Percentiles rank a stretch among this genome's conserved stretches.
These are phyloP conservation scores for Amblyopsis hoosieri DNA, from an alignment of 2,797 vertebrate species.

Conservation along the genomic window DNA sequence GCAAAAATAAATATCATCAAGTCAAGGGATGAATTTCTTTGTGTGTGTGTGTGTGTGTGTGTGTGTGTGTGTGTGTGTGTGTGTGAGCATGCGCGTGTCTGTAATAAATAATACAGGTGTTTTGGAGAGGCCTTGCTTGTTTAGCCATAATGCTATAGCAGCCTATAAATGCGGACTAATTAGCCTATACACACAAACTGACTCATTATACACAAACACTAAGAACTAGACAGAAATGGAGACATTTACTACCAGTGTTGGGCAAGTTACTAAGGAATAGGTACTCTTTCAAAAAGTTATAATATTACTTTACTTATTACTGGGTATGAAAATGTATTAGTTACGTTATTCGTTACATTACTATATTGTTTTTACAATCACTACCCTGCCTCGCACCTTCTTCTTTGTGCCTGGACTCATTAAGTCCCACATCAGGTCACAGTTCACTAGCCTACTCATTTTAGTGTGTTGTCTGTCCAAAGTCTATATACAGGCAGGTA, in stretches of 20 bases:
- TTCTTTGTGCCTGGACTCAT: slow-evolving; percentile 31
- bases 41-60: neutral
- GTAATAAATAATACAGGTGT: too few relatives aligned
- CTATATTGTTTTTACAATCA: slow-evolving; percentile 42
- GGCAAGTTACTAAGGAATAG: too few relatives aligned
- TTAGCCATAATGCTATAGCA: slow-evolving; percentile 31
- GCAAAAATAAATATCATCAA: slow-evolving; percentile 26
- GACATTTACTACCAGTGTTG: too few relatives aligned
- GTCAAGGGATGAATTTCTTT: neutral
- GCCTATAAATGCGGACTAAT: slow-evolving; percentile 29
- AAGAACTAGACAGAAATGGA: slow-evolving; percentile 1
- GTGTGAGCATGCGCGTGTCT: too few relatives aligned
- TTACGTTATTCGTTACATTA: neutral
- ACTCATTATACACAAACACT: slow-evolving; percentile 15
- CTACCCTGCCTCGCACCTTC: slow-evolving; percentile 60
- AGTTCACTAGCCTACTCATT: slow-evolving; percentile 1
- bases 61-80: neutral
- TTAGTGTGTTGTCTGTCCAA: neutral
- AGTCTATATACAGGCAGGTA: neutral
- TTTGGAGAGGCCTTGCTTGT: neutral
- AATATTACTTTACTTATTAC: neutral
- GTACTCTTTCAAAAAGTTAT: too few relatives aligned
- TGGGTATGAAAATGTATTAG: too few relatives aligned
- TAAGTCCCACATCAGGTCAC: slow-evolving; percentile 14
- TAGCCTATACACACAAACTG: neutral